Base-by-base conservation (phyloP, 1,140 invertebrate genomes). In the Cherax quadricarinatus region DNA sequence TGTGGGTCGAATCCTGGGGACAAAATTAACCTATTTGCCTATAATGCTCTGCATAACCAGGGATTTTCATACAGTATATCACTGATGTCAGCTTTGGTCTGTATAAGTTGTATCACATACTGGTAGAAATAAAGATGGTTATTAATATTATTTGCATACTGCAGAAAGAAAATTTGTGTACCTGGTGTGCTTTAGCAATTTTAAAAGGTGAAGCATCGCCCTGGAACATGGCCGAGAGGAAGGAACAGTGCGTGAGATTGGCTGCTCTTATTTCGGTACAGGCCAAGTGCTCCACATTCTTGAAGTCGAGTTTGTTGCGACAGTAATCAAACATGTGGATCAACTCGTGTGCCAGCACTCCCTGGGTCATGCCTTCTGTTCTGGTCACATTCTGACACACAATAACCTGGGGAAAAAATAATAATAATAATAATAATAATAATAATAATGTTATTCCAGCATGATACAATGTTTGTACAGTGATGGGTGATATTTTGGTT, bases 261-360 rank as follows among this genome's bases (percentile, higher is more conserved):
- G 98, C 98, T 9, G 98, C 98, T 94, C 98, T 95, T 93, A 99
- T 98, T 96, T 99, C 99, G 0, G 98, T 98, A 94, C 99, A 99
- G 0, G 98, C 98, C 73, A 99, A 95, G 95, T 99, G 99, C 94
- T 99, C 97, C 88, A 98, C 95, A 95, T 99, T 98, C 93, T 96
- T 97, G 93, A 98, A 98, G 95, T 99, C 97, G 62, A 99, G 94
- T 86, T 99, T 96, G 93, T 98, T 97, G 78, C 96, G 96, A 95
- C 98, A 99, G 94, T 97, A 98, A 95, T 99, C 99, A 95, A 99
- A 99, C 98, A 99, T 99, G 95, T 99, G 99, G 75, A 99, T 97
- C 96, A 99, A 96, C 95, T 99, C 99, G 95, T 99, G 99, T 1
- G 97, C 96, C 5, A 99, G 94, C 10, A 98, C 97, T 91, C 97